Percentiles rank a stretch among this genome's conserved stretches.
phyloP scores from a whole-genome alignment of 2,113 vertebrate genomes.

The Notarius quadriscutis region DNA sequence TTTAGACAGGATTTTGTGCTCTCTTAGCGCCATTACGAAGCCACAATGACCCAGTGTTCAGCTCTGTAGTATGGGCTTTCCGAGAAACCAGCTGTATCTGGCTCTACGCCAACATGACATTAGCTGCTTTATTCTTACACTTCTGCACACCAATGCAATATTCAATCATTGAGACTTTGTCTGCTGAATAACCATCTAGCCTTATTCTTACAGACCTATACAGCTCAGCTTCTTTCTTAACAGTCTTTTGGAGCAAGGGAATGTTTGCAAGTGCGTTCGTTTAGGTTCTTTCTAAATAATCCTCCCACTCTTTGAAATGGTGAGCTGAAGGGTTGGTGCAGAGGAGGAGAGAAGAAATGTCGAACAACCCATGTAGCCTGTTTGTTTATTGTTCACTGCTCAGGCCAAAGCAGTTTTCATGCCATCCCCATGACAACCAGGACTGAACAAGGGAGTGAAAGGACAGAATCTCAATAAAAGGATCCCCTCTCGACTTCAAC shows the following conservation, averaged over 20 bases:
- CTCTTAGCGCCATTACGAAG: conserved; percentile 35
- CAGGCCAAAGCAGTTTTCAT: conserved; percentile 43
- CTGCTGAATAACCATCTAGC: conserved; percentile 25
- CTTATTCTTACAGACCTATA: not conserved
- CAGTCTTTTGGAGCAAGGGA: conserved; percentile 25
- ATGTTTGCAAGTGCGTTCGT: conserved; percentile 38
- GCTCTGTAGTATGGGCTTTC: conserved; percentile 24
- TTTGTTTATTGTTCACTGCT: conserved; percentile 55
- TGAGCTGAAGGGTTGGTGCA: conserved; percentile 3
- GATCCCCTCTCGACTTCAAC: conserved; percentile 11
- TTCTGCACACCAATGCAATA: conserved; percentile 14
- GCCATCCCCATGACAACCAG: conserved; percentile 57
- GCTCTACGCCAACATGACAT: conserved; percentile 12
- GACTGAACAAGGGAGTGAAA: conserved; percentile 36
- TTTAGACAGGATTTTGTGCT: conserved; percentile 41
- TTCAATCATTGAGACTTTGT: conserved; percentile 4
- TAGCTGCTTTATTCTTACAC: not conserved
- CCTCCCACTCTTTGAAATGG: not conserved
- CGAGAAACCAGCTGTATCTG: conserved; percentile 37
- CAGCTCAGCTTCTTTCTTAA: not conserved
- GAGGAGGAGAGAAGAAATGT: conserved; percentile 21
- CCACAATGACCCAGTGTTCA: conserved; percentile 49
- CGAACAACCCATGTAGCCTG: conserved; percentile 35
- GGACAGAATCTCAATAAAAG: conserved; percentile 46
- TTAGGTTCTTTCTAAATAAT: conserved; percentile 49